These are phyloP conservation scores for Andinoacara biseriatus DNA, from an alignment of 2,113 vertebrate species.

Conservation along the genomic window DNA sequence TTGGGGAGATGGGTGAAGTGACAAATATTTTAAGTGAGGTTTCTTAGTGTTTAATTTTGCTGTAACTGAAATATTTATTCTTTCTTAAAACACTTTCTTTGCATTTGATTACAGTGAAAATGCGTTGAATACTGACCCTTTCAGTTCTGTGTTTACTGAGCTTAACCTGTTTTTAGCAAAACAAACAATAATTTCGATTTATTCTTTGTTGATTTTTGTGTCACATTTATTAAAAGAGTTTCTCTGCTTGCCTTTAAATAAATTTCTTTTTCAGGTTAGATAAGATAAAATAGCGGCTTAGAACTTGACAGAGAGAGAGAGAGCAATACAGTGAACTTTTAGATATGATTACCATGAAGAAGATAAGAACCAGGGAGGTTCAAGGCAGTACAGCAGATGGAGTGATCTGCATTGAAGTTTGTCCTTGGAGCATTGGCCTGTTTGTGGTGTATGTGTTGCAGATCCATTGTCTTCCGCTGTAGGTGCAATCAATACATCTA, in stretches of 20 bases:
- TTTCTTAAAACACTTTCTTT: background rate
- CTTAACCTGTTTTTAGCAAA: background rate
- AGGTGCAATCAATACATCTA: conserved; percentile 51
- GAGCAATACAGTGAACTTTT: background rate
- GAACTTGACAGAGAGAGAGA: background rate
- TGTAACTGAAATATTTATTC: background rate
- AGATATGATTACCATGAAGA: background rate
- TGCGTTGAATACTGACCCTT: too few species aligned
- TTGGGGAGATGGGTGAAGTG: background rate
- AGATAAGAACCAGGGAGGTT: background rate
- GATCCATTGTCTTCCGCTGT: background rate
- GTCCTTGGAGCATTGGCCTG: conserved; percentile 31
- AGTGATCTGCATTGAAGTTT: background rate
- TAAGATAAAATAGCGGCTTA: background rate
- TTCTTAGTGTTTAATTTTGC: background rate
- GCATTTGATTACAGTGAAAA: background rate
- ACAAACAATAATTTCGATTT: background rate
- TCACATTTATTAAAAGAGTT: background rate
- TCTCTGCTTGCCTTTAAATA: background rate
- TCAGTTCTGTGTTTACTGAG: too few species aligned
- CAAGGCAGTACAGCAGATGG: background rate
- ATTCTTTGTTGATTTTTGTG: background rate
- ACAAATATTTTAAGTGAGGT: background rate
- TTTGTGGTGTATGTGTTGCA: conserved; percentile 18
- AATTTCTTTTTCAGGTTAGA: background rate